Base-by-base conservation (phyloP, 2,797 vertebrate genomes). In the Heliangelus exortis region DNA sequence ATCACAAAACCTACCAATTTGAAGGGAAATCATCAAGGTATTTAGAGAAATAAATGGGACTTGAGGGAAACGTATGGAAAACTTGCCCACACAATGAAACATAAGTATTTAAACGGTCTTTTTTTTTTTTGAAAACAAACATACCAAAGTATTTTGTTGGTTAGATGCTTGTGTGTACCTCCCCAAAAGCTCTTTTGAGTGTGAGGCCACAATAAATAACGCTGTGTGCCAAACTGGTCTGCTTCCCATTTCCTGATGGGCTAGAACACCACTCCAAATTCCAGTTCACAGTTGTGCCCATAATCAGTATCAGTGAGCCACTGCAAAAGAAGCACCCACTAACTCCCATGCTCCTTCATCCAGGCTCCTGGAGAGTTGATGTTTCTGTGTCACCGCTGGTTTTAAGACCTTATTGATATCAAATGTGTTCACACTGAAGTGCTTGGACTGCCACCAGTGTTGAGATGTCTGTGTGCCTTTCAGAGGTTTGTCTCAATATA, bases 1-100 rank as follows among this genome's bases (percentile, higher is more conserved):
- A 98, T 68, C 97, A 89, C 95, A 99, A 99, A 97, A 97, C 97
- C 89, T 99, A 98, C 97, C 98, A 97, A 66, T 98, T 98, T 86
- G 98, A 99, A 97, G 98, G 98, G 69, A 98, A 98, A 96, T 84
- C 97, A 9, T 96, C 97, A 95, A 99, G 98, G 99, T 99, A 98
- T 66, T 90, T 80, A 31, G 34, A 84, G n/a, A 72, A n/a, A 74
- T 88, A 91, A 84, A 67, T 69, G n/a, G 10, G n/a, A 71, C 3
- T 7, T 58, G 41, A 2, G 2, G 65, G 39, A 81, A 80, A 65
- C 6, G 28, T 33, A 7, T 72, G 23, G 34, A 55, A 68, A 76
- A 41, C 28, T 66, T 66, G 11, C 18, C 15, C 18, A 1, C 17
- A 12, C 9, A 9, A 8, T 31, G 39, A 81, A 47, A 19, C 22